Evolutionary conservation across 2,113 vertebrate species (phyloP).

Genomic region (Lasiurus borealis): DNA sequence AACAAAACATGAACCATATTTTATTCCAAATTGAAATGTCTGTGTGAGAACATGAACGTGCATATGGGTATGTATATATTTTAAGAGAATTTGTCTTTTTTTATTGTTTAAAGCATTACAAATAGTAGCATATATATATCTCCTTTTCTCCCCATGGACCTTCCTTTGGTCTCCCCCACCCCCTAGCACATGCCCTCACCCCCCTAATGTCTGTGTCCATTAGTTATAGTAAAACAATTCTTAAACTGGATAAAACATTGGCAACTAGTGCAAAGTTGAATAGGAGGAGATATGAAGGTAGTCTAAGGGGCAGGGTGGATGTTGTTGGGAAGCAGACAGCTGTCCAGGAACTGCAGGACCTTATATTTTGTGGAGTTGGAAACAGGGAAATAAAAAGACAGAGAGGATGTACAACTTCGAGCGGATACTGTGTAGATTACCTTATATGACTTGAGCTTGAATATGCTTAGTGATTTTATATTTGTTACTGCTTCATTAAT

Average conservation of each 20-base stretch:
- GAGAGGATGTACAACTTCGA: not conserved
- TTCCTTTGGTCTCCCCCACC: too few species aligned
- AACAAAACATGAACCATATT: not conserved
- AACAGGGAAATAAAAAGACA: not conserved
- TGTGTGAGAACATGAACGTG: not conserved
- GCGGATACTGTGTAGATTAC: not conserved
- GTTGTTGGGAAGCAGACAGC: not conserved
- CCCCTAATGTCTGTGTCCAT: too few species aligned
- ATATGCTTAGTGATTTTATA: not conserved
- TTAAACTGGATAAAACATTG: conserved; percentile 1
- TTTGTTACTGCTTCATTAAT: not conserved
- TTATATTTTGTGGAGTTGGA: not conserved
- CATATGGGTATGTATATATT: not conserved
- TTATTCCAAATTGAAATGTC: not conserved
- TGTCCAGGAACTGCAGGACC: not conserved
- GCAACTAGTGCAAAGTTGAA: not conserved
- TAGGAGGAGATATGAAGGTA: not conserved
- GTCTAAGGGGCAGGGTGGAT: not conserved
- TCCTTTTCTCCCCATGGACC: too few species aligned
- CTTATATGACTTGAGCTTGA: not conserved
- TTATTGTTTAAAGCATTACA: not conserved
- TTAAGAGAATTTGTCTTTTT: not conserved
- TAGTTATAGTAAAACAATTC: not conserved
- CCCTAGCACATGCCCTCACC: too few species aligned
- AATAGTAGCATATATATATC: too few species aligned